Evolutionary conservation across 2,113 vertebrate species (phyloP).

Genomic region (Oenanthe melanoleuca): DNA sequence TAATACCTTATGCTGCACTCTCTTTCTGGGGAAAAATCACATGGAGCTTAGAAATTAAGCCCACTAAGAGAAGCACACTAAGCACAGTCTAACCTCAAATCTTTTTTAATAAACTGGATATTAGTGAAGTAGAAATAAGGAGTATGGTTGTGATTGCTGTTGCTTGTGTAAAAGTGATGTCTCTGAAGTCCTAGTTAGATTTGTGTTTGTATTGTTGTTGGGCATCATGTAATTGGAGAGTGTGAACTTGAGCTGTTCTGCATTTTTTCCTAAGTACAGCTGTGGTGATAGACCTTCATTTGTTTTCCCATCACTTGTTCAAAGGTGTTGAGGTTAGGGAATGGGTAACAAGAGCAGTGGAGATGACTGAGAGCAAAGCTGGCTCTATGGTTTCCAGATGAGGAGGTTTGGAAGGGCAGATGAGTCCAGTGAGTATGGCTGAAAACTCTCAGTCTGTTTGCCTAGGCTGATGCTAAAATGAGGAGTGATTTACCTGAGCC

Average conservation of each 20-base stretch:
- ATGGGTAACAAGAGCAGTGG: background rate
- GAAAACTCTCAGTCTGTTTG: background rate
- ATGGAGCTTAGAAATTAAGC: background rate
- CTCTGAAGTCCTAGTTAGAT: background rate
- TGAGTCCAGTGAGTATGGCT: background rate
- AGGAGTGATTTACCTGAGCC: background rate
- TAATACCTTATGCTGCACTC: background rate
- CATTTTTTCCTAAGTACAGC: rapidly evolving
- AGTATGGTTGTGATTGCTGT: background rate
- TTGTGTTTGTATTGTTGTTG: background rate
- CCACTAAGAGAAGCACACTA: background rate
- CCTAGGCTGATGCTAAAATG: background rate
- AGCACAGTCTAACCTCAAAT: background rate
- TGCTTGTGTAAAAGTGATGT: background rate
- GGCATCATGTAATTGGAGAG: background rate
- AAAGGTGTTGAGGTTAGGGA: background rate
- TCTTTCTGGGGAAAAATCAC: background rate
- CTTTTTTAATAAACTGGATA: background rate
- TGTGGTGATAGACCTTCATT: background rate
- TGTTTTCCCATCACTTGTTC: background rate
- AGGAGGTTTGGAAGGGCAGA: background rate
- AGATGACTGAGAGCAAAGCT: background rate
- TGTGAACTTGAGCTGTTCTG: background rate
- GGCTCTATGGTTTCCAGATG: background rate
- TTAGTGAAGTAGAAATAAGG: background rate